phyloP scores from a whole-genome alignment of 1,140 invertebrate genomes.

The Odontomachus brunneus region DNA sequence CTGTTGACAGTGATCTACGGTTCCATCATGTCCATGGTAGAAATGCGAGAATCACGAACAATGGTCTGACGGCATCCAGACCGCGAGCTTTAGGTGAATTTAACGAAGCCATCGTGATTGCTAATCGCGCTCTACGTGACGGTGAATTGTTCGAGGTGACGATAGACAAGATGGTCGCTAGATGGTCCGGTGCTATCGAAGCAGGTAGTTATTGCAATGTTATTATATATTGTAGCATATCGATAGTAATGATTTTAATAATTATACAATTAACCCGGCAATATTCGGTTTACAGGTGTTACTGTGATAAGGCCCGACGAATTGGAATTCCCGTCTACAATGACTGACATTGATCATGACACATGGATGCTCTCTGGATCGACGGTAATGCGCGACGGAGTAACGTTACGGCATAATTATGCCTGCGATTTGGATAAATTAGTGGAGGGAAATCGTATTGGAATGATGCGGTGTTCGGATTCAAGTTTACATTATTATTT shows the following conservation, averaged over 20 bases:
- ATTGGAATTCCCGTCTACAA: conserved; percentile 94
- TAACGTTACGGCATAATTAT: conserved; percentile 93
- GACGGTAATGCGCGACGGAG: conserved; percentile 93
- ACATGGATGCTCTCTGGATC: conserved; percentile 96
- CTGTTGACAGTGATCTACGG: conserved; percentile 89
- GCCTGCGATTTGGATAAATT: conserved; percentile 93
- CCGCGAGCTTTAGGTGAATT: conserved; percentile 95
- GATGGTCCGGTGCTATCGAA: conserved; percentile 96
- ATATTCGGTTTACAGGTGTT: conserved; percentile 87
- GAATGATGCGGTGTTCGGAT: conserved; percentile 94
- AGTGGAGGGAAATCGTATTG: conserved; percentile 91
- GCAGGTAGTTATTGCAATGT: conserved; percentile 86
- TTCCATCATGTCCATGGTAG: conserved; percentile 96
- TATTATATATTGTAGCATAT: neutral
- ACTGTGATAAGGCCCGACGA: conserved; percentile 95
- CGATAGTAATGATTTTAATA: neutral
- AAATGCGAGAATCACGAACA: conserved; percentile 95
- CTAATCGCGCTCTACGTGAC: conserved; percentile 93
- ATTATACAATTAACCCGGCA: neutral
- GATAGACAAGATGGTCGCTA: conserved; percentile 96
- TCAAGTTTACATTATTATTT: conserved; percentile 95
- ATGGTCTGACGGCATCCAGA: conserved; percentile 93
- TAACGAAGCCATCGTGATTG: conserved; percentile 97
- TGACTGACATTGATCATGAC: conserved; percentile 96
- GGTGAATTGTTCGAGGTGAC: conserved; percentile 97